These are phyloP conservation scores for Regulus satrapa DNA, from an alignment of 2,113 vertebrate genomes.

Conservation along the genomic window DNA sequence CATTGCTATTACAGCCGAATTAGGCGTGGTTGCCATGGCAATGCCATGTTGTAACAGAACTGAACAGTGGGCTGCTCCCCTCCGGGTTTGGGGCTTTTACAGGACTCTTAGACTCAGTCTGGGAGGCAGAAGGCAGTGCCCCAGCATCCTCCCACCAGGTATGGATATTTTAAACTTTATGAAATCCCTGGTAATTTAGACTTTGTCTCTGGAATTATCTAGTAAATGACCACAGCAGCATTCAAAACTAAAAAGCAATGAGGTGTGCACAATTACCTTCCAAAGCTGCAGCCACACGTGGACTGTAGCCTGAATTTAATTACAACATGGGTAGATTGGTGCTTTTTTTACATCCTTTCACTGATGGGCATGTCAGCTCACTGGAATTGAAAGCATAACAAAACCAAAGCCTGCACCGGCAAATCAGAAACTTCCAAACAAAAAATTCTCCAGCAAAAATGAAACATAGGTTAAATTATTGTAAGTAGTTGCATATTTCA, in stretches of 20 bases:
- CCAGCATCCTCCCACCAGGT: neutral
- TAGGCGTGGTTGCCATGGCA: neutral
- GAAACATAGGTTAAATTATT: neutral
- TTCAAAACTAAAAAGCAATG: conserved; percentile 55
- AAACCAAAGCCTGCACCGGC: neutral
- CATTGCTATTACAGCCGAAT: neutral
- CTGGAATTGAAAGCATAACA: neutral
- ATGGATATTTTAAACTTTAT: neutral
- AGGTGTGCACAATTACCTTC: conserved; percentile 46
- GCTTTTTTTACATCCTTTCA: neutral
- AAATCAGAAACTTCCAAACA: neutral
- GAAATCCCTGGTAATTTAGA: conserved; percentile 21
- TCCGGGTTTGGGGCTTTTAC: rapidly evolving
- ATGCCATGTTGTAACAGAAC: rapidly evolving
- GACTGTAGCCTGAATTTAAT: conserved; percentile 19
- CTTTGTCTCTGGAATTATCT: conserved; percentile 43
- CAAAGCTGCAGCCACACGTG: neutral
- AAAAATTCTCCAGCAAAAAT: neutral
- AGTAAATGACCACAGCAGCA: conserved; percentile 48
- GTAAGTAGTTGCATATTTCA: neutral
- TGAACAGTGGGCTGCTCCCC: neutral
- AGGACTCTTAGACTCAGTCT: neutral
- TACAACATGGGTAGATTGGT: neutral
- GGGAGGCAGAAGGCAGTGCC: neutral
- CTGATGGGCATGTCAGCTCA: neutral